phyloP scores from a whole-genome alignment of 2,113 vertebrate species.

The Phrynocephalus versicolor region DNA sequence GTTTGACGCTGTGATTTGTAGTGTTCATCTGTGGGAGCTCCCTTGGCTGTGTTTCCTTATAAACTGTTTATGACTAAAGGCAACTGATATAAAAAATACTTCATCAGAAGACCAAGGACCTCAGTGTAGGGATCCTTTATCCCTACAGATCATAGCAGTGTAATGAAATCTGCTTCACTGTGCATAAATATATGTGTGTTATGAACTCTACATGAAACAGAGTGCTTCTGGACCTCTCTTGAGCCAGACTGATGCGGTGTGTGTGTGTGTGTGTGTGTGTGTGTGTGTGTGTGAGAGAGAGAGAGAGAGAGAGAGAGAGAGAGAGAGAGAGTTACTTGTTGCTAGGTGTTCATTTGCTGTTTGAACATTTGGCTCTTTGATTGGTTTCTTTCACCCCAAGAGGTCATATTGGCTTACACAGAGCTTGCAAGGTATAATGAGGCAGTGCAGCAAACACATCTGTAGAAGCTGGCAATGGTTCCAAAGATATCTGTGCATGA shows the following conservation, averaged over 20 bases:
- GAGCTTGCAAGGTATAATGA: too few species aligned
- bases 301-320: too few species aligned
- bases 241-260: not conserved
- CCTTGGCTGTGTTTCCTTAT: not conserved
- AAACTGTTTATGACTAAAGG: not conserved
- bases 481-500: too few species aligned
- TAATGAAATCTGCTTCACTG: not conserved
- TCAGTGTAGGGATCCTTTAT: not conserved
- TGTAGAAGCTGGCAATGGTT: too few species aligned
- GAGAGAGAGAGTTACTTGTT: too few species aligned
- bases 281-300: too few species aligned
- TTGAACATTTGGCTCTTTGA: not conserved
- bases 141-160: not conserved
- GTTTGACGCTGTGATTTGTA: not conserved
- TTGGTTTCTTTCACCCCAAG: not conserved
- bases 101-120: not conserved
- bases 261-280: too few species aligned
- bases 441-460: too few species aligned
- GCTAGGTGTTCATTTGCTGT: not conserved
- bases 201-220: not conserved
- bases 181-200: not conserved
- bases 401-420: not conserved
- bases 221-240: not conserved
- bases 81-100: not conserved
- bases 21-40: conserved; percentile 15